A percentile compares a stretch with the other conserved stretches of the same genome.
Conservation (phyloP, 2,888 invertebrate genomes). For the Tuta absoluta region DNA sequence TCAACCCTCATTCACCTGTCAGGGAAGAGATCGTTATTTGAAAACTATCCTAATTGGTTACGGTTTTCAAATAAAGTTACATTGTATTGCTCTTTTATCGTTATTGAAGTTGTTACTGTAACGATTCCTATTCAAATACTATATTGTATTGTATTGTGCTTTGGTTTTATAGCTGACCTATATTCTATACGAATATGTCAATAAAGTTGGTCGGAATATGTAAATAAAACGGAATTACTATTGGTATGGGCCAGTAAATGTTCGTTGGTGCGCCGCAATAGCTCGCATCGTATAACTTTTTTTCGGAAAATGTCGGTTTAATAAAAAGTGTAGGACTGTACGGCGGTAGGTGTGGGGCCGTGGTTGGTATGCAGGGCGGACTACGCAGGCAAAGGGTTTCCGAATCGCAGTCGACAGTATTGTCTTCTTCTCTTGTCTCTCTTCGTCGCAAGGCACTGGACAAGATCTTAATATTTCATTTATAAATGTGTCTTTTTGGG, state of each 20-base stretch:
- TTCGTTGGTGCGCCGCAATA: slow-evolving; percentile 19
- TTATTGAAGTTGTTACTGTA: slow-evolving; percentile 14
- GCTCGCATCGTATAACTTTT: slow-evolving; percentile 24
- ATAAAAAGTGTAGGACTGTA: slow-evolving; percentile 7
- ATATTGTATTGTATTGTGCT: slow-evolving; percentile 14
- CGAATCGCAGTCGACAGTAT: neutral
- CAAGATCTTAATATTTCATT: no score
- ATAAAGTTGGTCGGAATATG: slow-evolving; percentile 26
- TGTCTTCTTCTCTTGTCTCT: neutral
- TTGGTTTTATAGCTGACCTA: slow-evolving; percentile 20
- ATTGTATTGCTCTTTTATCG: neutral
- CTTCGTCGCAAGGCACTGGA: neutral
- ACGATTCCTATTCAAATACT: slow-evolving; percentile 18
- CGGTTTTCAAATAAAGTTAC: slow-evolving; percentile 13
- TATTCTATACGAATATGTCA: slow-evolving; percentile 15
- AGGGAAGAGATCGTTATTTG: slow-evolving; percentile 39
- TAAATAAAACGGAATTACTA: slow-evolving; percentile 29
- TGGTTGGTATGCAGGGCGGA: slow-evolving; percentile 13
- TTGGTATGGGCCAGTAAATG: slow-evolving; percentile 20
- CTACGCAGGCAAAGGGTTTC: slow-evolving; percentile 15
- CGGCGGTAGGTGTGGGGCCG: neutral
- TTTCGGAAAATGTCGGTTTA: slow-evolving; percentile 11
- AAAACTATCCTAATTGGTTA: slow-evolving; percentile 35
- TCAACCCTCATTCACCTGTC: slow-evolving; percentile 41
- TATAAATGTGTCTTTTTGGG: no score